Conservation (phyloP, 2,797 vertebrate genomes). For the Etheostoma nigrum region DNA sequence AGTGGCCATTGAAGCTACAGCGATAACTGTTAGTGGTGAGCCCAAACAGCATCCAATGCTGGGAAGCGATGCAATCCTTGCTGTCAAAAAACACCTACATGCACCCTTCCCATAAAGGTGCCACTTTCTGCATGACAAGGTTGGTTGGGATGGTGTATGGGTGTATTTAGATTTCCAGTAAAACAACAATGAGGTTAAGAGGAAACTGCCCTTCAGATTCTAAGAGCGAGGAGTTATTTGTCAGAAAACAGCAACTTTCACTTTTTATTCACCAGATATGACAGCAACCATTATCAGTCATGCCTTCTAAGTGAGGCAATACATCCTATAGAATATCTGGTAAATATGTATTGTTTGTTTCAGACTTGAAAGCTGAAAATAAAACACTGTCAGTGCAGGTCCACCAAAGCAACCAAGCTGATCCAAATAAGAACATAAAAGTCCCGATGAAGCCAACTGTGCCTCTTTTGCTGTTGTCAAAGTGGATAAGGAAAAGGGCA, state of each 20-base stretch:
- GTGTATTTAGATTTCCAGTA: too few species aligned
- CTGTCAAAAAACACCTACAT: too few species aligned
- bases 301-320: neutral
- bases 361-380: constrained; percentile 4
- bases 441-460: neutral
- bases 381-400: neutral
- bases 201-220: too few species aligned
- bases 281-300: constrained; percentile 6
- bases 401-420: neutral
- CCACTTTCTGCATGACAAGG: too few species aligned
- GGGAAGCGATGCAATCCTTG: too few species aligned
- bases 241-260: neutral
- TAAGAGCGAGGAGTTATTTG: neutral
- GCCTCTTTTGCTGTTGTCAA: neutral
- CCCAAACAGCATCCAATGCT: too few species aligned
- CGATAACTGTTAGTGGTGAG: too few species aligned
- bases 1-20: too few species aligned
- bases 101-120: too few species aligned
- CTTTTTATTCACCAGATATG: neutral
- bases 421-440: neutral
- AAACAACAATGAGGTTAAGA: too few species aligned
- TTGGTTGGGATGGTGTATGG: too few species aligned
- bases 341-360: constrained; percentile 27
- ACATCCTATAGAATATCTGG: neutral
- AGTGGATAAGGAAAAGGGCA: constrained; percentile 8